phyloP scores from a whole-genome alignment of 2,113 vertebrate genomes.

The Chlorocebus sabaeus region DNA sequence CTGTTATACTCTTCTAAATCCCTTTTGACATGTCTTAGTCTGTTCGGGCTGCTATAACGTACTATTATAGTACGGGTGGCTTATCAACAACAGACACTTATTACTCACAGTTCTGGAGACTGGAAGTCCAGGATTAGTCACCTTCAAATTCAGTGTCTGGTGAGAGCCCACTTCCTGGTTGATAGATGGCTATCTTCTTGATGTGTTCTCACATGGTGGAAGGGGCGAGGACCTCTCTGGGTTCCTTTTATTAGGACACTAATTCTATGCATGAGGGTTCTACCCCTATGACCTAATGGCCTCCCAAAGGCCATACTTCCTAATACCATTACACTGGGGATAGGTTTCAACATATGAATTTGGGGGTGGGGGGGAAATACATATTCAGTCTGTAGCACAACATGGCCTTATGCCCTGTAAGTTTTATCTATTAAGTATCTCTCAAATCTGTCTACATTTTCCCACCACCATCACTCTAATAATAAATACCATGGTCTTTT shows the following conservation, averaged over 20 bases:
- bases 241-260: neutral
- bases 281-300: neutral
- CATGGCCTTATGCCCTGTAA: neutral
- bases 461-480: neutral
- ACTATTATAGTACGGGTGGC: neutral
- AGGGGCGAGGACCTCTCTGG: rapidly evolving
- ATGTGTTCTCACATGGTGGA: neutral
- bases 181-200: neutral
- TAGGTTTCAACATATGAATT: neutral
- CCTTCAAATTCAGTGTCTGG: neutral
- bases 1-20: neutral
- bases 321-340: neutral
- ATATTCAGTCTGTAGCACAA: neutral
- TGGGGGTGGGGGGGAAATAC: rapidly evolving
- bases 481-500: neutral
- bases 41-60: neutral
- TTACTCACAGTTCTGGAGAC: neutral
- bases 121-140: neutral
- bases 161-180: neutral
- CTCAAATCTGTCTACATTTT: neutral
- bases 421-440: neutral
- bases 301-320: neutral
- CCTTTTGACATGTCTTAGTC: neutral
- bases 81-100: neutral
- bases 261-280: neutral